These are phyloP conservation scores for Heliconius melpomene DNA, from an alignment of 1,140 invertebrate species.

Conservation along the genomic window DNA sequence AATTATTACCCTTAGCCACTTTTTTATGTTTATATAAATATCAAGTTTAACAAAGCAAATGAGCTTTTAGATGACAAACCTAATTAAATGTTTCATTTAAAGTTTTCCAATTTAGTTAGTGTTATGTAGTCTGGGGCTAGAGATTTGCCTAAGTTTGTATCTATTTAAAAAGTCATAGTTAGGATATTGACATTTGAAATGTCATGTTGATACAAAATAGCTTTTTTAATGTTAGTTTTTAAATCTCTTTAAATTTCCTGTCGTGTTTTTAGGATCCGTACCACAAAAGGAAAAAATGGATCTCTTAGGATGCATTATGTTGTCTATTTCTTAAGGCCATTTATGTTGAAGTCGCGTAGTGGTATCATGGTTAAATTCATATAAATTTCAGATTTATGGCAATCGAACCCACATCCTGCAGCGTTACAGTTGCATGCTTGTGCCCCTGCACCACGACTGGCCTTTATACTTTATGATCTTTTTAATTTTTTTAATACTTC, in stretches of 20 bases:
- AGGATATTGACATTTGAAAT: neutral
- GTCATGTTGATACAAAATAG: neutral
- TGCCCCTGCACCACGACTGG: too few relatives aligned
- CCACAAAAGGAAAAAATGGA: too few relatives aligned
- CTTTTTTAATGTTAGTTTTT: neutral
- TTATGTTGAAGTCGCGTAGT: too few relatives aligned
- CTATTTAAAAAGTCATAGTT: neutral
- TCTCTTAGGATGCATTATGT: too few relatives aligned
- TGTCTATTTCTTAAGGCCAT: too few relatives aligned
- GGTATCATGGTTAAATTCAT: too few relatives aligned
- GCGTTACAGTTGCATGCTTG: too few relatives aligned
- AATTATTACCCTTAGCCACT: neutral
- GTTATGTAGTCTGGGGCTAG: neutral
- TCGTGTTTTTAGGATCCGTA: too few relatives aligned
- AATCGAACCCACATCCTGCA: too few relatives aligned
- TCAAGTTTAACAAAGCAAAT: neutral
- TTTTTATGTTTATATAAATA: neutral
- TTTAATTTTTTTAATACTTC: too few relatives aligned
- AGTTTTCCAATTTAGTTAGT: slow-evolving; percentile 2
- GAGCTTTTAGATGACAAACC: neutral
- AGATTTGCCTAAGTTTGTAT: neutral
- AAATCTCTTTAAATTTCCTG: neutral
- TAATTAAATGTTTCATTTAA: neutral
- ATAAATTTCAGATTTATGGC: too few relatives aligned
- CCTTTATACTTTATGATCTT: too few relatives aligned